Evolutionary conservation across 2,888 invertebrate species (phyloP).

Genomic region (Coremacera marginata): DNA sequence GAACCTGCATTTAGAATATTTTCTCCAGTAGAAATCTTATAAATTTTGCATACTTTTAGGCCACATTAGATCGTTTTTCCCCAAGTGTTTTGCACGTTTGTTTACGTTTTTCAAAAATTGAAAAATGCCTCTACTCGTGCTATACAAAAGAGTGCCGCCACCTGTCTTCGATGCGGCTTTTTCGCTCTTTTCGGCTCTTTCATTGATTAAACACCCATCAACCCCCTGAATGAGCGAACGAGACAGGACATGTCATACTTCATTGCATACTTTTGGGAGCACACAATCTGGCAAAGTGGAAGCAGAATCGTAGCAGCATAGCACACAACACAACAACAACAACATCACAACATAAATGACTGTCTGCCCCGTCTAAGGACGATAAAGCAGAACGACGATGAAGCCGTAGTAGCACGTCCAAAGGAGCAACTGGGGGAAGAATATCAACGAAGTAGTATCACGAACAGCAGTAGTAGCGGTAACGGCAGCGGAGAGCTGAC

Average conservation of each 20-base stretch:
- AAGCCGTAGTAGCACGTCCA: background rate
- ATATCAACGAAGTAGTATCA: constrained; percentile 4
- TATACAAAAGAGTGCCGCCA: background rate
- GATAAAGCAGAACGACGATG: constrained; percentile 4
- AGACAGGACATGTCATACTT: background rate
- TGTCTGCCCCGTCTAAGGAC: background rate
- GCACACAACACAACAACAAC: background rate
- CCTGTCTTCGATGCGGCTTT: background rate
- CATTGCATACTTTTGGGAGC: constrained; percentile 26
- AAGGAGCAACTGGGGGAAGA: background rate
- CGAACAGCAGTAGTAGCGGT: constrained; percentile 40
- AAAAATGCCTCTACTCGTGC: background rate
- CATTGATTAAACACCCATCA: background rate
- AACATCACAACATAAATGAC: background rate
- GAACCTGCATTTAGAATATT: too few relatives aligned
- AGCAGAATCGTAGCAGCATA: background rate
- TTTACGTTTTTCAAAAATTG: constrained; percentile 27
- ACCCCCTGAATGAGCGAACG: background rate
- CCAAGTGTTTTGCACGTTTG: constrained; percentile 12
- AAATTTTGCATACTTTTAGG: background rate
- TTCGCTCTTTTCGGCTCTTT: background rate
- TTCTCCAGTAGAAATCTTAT: background rate
- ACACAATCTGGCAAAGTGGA: background rate
- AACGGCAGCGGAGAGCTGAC: constrained; percentile 43
- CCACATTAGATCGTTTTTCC: background rate